Base-by-base conservation (phyloP, 1,140 invertebrate genomes). In the Branchinecta lindahli region DNA sequence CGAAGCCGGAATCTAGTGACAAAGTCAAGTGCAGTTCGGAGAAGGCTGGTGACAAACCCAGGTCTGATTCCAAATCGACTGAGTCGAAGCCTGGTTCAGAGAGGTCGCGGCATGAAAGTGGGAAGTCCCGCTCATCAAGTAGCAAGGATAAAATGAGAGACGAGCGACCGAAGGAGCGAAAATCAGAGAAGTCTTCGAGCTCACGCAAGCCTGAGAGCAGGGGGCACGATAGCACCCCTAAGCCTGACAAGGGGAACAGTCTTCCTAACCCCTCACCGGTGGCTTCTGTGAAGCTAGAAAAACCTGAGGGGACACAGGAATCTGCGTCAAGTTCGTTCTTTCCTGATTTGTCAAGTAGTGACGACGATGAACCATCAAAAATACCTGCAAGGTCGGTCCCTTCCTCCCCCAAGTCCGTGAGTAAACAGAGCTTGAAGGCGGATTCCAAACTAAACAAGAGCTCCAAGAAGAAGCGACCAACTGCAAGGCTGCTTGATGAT, bases 101-200 rank as follows among this genome's bases (percentile, higher is more conserved):
- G 45, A 71, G 46, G 66, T 69, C 68, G 18, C 9, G 68, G 8
- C 21, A 69, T 52, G 67, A 45, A 68, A 61, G 72, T 10, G 69
- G 9, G 66, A 66, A 74, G 68, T 7, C 68, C n/a, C 72, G 72
- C 8, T 75, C 74, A 46, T 33, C 33, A 33, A 33, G 33, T 33
- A 33, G 33, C 33, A 77, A 78, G 5, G 78, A 81, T 8, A 79
- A 79, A 45, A 80, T 80, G 47, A 73, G 75, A 4, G 77, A 75
- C 66, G 75, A 77, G 71, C 44, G 72, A 76, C 15, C 70, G 74
- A 66, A 21, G 73, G 72, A 8, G 78, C 79, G 69, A 75, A 77
- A 73, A 73, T 67, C 12, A 15, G 18, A 20, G 12, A 61, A 20
- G 12, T 15, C 12, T 15, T 15, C 52, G 12, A 61, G 52, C 52